Base-by-base conservation (phyloP, 1,140 invertebrate genomes). In the Drosophila ficusphila region DNA sequence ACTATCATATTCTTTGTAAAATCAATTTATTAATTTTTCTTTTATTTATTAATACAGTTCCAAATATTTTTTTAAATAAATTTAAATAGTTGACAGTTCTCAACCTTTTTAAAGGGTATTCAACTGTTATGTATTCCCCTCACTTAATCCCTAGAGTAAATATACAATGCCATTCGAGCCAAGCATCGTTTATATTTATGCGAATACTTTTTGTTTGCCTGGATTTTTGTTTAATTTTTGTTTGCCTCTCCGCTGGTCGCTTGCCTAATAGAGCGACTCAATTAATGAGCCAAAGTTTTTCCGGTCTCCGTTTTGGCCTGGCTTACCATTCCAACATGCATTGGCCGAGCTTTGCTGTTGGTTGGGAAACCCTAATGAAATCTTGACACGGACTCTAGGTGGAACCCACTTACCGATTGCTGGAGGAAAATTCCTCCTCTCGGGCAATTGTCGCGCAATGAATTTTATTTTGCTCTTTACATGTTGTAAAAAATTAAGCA, bases 281-380 rank as follows among this genome's bases (percentile, higher is more conserved):
- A 86, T 86, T 86, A 86, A 86, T 86, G 76, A 86, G 81, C 39
- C 72, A 85, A 79, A 71, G 60, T 82, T 81, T 62, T 72, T 65
- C 36, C 29, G 38, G 71, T 46, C 51, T 38, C 51, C 65, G 47
- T 47, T 70, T 38, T 49, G 39, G 36, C 36, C 14, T 46, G 12
- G 39, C 1, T 49, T 31, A 29, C 25, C 14, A 48, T 48, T 57
- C 38, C 34, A 41, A 62, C 78, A 73, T 52, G 77, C 39, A 79
- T 81, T 86, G 77, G 53, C 56, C 62, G 62, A 57, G 76, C 82
- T 62, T 86, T 70, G 72, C 67, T 76, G 62, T 69, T 44, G 36
- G 51, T 64, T 16, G 31, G 7, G 19, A 56, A 76, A 73, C 82
- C 79, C 81, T 81, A 86, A 86, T 81, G 81, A 86, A 86, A 86